Evolutionary conservation across 2,797 vertebrate genomes (phyloP).

Genomic region (Petrocephalus schoutedeni): DNA sequence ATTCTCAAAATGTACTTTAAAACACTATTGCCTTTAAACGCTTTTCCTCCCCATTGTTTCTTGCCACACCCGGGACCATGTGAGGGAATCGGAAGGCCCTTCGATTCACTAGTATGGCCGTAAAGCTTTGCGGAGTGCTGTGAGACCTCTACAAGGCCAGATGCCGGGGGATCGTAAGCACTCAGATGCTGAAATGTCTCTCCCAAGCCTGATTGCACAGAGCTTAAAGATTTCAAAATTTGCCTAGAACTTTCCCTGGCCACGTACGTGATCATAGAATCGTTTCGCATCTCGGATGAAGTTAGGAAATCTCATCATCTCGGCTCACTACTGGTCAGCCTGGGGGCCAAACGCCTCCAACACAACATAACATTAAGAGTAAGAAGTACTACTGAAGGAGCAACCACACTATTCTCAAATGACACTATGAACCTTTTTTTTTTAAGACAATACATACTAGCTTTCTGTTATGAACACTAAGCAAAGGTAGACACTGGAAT

Average conservation of each 20-base stretch:
- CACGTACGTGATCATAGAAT: background rate
- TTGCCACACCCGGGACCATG: background rate
- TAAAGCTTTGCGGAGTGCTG: background rate
- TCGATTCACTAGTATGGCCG: background rate
- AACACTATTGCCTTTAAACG: slow-evolving; percentile 16
- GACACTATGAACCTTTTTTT: slow-evolving; percentile 41
- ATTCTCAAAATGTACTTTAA: background rate
- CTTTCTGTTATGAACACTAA: slow-evolving; percentile 62
- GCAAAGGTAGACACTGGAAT: slow-evolving; percentile 72
- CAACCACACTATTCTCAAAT: slow-evolving; percentile 33
- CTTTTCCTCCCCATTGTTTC: slow-evolving; percentile 24
- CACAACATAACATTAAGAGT: slow-evolving; percentile 31
- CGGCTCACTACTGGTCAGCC: slow-evolving; percentile 30
- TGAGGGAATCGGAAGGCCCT: background rate
- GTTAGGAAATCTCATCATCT: background rate
- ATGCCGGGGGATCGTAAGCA: background rate
- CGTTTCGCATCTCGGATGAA: background rate
- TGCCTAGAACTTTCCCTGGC: background rate
- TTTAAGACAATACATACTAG: slow-evolving; percentile 44
- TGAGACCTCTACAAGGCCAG: background rate
- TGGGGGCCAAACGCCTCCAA: slow-evolving; percentile 23
- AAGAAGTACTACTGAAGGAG: slow-evolving; percentile 63
- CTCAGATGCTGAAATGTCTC: background rate
- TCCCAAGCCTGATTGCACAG: background rate
- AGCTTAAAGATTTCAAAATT: background rate